Evolutionary conservation across 2,797 vertebrate species (phyloP).

Genomic region (Phylloscopus collybita): DNA sequence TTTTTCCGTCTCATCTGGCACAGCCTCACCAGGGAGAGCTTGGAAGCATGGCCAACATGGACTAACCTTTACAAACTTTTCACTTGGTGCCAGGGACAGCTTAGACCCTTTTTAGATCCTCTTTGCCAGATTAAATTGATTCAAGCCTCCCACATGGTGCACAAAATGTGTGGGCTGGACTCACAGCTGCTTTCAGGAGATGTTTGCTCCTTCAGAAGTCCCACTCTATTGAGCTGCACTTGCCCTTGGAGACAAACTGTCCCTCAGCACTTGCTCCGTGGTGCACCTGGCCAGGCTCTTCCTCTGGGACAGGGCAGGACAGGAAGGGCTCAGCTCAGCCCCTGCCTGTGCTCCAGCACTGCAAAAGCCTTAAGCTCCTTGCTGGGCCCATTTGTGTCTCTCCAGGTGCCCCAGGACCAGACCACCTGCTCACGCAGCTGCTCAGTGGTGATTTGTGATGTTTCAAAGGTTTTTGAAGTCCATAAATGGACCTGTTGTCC

Average conservation of each 20-base stretch:
- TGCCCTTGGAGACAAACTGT: not conserved
- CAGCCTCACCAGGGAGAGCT: rapidly evolving
- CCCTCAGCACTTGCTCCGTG: not conserved
- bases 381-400: not conserved
- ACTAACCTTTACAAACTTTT: not conserved
- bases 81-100: not conserved
- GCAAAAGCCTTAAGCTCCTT: not conserved
- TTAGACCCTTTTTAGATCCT: not conserved
- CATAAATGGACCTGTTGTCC: not conserved
- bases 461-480: not conserved
- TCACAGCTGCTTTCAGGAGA: not conserved
- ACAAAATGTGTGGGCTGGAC: not conserved
- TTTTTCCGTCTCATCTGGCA: not conserved
- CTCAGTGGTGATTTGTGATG: not conserved
- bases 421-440: rapidly evolving
- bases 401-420: not conserved
- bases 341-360: rapidly evolving
- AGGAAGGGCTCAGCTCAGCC: not conserved
- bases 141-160: not conserved
- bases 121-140: not conserved
- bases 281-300: too few species aligned
- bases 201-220: not conserved
- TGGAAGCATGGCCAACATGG: not conserved
- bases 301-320: not conserved
- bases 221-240: rapidly evolving